Base-by-base conservation (phyloP, 2,888 invertebrate genomes). In the Zele albiditarsus region DNA sequence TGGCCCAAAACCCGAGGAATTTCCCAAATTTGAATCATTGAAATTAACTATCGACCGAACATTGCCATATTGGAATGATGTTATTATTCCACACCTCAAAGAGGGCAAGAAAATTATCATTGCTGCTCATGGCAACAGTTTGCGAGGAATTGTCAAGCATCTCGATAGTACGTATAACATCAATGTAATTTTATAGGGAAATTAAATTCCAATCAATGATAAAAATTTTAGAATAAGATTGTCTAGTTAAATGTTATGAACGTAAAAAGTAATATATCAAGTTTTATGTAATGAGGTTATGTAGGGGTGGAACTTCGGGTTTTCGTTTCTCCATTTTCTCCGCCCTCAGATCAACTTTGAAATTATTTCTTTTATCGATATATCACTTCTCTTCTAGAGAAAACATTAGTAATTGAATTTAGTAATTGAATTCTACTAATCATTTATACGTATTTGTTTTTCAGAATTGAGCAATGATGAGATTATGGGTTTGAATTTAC, bases 101-200 rank as follows among this genome's bases (percentile, higher is more conserved):
- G 94, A 92, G 82, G 96, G 96, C 69, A 94, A 95, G 86, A 92
- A 90, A 33, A 93, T 97, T 71, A 92, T 97, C 68, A 94, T 97
- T 84, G 96, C 95, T 38, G 95, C 96, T 28, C 97, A 97, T 85
- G 96, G 96, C 65, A 96, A 96, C 89, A 95, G 96, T 85, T 92
- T 96, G 53, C 91, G 96, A 83, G 96, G 96, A 76, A 94, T 97
- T 81, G 95, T 96, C 0, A 96, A 96, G 89, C 94, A 96, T 90
- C 92, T 97, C 85, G 96, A 96, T 89, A 91, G 95, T 95, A 90
- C 91, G 92, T 89, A 62, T 60, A 73, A 60, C 23, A 57, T 70
- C 67, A 57, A 53, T 27, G 20, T 63, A 31, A 33, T 63, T 14
- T 75, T 66, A 60, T 4, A 31, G 31, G 31, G 8, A 31, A 31